Conservation (phyloP, 2,888 invertebrate species). For the Prenolepis imparis region DNA sequence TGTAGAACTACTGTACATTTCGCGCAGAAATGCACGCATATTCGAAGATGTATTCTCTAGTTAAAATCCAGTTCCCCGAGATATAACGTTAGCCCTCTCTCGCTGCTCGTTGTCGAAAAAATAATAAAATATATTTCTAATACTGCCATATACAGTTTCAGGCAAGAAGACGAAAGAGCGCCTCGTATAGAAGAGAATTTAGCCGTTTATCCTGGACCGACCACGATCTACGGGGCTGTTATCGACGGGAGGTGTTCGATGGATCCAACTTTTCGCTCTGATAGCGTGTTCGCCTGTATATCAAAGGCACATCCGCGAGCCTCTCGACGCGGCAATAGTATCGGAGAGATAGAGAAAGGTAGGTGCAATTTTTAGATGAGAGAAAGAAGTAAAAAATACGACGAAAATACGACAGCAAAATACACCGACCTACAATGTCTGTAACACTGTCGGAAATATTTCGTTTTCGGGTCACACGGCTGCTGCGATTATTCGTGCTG, state of each 20-base stretch:
- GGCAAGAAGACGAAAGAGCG: neutral
- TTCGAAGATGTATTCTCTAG: neutral
- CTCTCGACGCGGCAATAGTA: neutral
- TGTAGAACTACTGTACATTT: neutral
- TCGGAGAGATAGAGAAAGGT: neutral
- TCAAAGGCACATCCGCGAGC: neutral
- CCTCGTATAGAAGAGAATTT: no score
- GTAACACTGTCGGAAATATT: slow-evolving; percentile 27
- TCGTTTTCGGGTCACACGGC: slow-evolving; percentile 37
- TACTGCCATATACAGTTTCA: slow-evolving; percentile 23
- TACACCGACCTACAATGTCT: neutral
- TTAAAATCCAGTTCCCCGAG: neutral
- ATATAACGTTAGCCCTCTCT: neutral
- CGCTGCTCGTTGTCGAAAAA: neutral
- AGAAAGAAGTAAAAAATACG: neutral
- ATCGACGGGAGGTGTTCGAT: slow-evolving; percentile 44
- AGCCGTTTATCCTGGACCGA: slow-evolving; percentile 1
- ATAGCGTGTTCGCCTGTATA: neutral
- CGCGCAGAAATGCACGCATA: neutral
- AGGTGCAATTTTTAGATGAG: neutral
- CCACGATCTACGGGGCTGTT: neutral
- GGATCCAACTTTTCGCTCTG: neutral
- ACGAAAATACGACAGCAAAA: neutral
- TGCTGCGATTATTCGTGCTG: slow-evolving; percentile 17
- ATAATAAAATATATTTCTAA: slow-evolving; percentile 20